Conservation (phyloP, 2,888 invertebrate species). For the Plagiodera versicolora region DNA sequence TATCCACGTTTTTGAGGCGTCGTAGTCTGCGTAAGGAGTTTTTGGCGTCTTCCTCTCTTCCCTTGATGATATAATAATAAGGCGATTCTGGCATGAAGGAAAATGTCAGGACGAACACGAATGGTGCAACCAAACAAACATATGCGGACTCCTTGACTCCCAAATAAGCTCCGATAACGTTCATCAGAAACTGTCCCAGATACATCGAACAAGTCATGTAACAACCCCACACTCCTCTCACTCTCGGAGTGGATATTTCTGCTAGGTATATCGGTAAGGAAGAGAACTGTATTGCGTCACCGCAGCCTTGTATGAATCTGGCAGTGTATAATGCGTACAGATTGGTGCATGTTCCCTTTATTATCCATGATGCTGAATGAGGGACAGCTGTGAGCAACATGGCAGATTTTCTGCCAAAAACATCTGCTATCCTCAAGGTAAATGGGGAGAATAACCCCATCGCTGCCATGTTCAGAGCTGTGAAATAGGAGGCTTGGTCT, state of each 20-base stretch:
- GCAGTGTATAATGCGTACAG: constrained; percentile 44
- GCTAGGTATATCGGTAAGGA: constrained; percentile 43
- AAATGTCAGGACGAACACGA: constrained; percentile 61
- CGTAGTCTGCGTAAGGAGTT: constrained; percentile 36
- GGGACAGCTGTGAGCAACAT: constrained; percentile 40
- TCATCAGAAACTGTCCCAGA: constrained; percentile 42
- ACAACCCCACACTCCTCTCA: constrained; percentile 46
- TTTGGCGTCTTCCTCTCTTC: constrained; percentile 34
- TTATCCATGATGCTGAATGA: constrained; percentile 36
- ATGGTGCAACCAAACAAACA: constrained; percentile 61
- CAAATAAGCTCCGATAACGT: constrained; percentile 59
- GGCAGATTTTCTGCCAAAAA: constrained; percentile 42
- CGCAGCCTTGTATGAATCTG: constrained; percentile 40
- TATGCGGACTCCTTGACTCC: constrained; percentile 58
- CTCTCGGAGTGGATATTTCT: constrained; percentile 43
- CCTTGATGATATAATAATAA: constrained; percentile 41
- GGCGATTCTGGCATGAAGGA: constrained; percentile 63
- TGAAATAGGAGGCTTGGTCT: constrained; percentile 5
- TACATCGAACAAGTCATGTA: constrained; percentile 36
- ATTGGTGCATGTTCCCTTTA: constrained; percentile 36
- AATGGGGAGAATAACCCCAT: constrained; percentile 37
- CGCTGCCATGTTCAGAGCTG: constrained; percentile 39
- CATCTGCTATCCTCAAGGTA: constrained; percentile 33
- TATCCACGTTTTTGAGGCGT: constrained; percentile 36
- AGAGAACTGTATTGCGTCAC: constrained; percentile 38